Base-by-base conservation (phyloP, 2,113 vertebrate species). In the Pagrus major region DNA sequence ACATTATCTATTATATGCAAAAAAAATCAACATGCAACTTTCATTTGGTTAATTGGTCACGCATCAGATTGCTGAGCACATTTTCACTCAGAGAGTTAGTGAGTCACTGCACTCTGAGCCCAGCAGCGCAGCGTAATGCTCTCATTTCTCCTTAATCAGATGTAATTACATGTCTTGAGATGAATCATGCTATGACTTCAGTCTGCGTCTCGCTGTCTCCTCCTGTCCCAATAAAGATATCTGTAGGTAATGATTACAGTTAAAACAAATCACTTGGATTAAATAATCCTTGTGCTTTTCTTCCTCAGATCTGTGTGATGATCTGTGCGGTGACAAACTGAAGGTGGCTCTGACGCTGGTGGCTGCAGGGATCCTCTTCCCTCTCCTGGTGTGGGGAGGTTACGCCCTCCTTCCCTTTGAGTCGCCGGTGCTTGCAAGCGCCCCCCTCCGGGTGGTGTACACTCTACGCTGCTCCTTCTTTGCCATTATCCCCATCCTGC, bases 371-470 rank as follows among this genome's bases (percentile, higher is more conserved):
- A 0, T 98, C 1, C 54, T 99, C 41, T 97, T 97, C 90, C 98
- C 98, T 10, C 94, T 97, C 77, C 89, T 99, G 55, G 29, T 99
- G 27, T 99, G 97, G 1, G 96, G 95, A 0, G 96, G 96, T 0
- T 98, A 96, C 0, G 56, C 91, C 73, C 95, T 98, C 87, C 86
- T 99, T 77, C 98, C 98, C 2, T 99, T 99, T 0, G 97, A 99
- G 0, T 94, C 96, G 0, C 97, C 98, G 0, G 69, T 92, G 61
- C 88, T 99, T 84, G 81, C 93, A 2, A 94, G 94, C 10, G 0
- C 96, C 85, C 93, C 95, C 0, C 78, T 96, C 67, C 95, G 97
- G 71, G 93, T 99, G 78, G 81, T 98, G 68, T 99, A 99, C 92
- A 96, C 97, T 0, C 79, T 99, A 1, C 96, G 96, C 80, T 99